These are phyloP conservation scores for Gandaritis pyraliata DNA, from an alignment of 2,888 invertebrate genomes.

Conservation along the genomic window DNA sequence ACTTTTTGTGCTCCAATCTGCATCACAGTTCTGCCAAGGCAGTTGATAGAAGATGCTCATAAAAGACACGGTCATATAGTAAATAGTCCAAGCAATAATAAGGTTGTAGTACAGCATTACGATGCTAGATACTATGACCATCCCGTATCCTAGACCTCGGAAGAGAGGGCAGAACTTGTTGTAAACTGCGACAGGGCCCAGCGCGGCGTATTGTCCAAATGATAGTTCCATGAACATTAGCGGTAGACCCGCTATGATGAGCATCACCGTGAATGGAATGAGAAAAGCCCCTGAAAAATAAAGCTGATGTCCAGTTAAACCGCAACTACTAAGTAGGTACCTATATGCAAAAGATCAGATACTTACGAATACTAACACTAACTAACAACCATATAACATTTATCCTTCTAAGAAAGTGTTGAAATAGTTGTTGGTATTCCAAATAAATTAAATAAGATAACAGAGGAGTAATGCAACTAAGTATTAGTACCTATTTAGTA, in stretches of 20 bases:
- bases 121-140: constrained; percentile 90
- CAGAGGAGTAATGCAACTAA: neutral
- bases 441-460: too few species aligned
- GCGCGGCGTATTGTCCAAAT: constrained; percentile 92
- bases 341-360: too few species aligned
- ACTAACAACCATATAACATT: too few species aligned
- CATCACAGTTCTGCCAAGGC: constrained; percentile 90
- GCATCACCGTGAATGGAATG: constrained; percentile 92
- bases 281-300: constrained; percentile 88
- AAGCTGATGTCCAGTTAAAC: neutral
- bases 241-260: constrained; percentile 91
- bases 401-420: too few species aligned
- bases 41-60: constrained; percentile 86
- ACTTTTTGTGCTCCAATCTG: constrained; percentile 88
- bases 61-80: constrained; percentile 87
- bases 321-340: too few species aligned
- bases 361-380: neutral
- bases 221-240: constrained; percentile 94
- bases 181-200: constrained; percentile 92
- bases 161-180: constrained; percentile 91
- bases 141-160: constrained; percentile 89
- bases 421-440: too few species aligned
- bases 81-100: constrained; percentile 91
- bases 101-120: constrained; percentile 91
- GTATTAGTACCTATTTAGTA: neutral